A percentile compares a stretch with the other conserved stretches of the same genome.
Evolutionary conservation across 2,888 invertebrate species (phyloP).

Genomic region (Unio pictorum): DNA sequence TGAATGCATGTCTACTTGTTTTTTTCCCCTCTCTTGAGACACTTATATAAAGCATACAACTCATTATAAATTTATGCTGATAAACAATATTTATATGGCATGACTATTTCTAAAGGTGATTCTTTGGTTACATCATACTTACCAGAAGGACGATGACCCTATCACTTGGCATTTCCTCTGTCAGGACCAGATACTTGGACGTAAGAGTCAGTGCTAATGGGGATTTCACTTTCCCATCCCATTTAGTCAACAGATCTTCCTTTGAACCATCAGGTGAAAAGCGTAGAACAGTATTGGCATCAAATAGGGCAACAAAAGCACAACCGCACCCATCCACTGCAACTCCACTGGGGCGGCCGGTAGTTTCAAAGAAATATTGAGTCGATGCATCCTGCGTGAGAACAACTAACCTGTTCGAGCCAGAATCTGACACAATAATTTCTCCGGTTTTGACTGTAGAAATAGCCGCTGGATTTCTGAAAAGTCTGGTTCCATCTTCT

Average conservation of each 20-base stretch:
- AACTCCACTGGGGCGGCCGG: slow-evolving; percentile 39
- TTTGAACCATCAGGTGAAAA: slow-evolving; percentile 20
- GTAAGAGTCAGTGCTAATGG: slow-evolving; percentile 31
- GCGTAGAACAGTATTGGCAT: slow-evolving; percentile 28
- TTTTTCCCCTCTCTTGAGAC: too few species aligned
- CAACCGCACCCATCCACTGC: slow-evolving; percentile 24
- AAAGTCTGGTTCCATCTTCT: slow-evolving; percentile 17
- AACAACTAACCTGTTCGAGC: slow-evolving; percentile 29
- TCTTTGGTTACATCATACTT: neutral
- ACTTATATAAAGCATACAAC: too few species aligned
- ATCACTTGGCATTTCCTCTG: slow-evolving; percentile 42
- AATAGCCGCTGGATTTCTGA: slow-evolving; percentile 38
- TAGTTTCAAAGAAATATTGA: slow-evolving; percentile 28
- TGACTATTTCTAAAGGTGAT: too few species aligned
- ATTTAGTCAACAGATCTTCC: slow-evolving; percentile 19
- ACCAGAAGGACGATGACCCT: slow-evolving; percentile 37
- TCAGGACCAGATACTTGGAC: slow-evolving; percentile 23
- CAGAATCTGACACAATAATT: slow-evolving; percentile 40
- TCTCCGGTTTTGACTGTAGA: slow-evolving; percentile 27
- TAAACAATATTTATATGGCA: too few species aligned
- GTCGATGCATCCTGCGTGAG: slow-evolving; percentile 25
- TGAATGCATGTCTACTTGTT: too few species aligned
- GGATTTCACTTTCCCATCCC: slow-evolving; percentile 21
- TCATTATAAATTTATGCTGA: too few species aligned
- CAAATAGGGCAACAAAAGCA: slow-evolving; percentile 38